These are phyloP conservation scores for Coleophora flavipennella DNA, from an alignment of 2,888 invertebrate species.

Conservation along the genomic window DNA sequence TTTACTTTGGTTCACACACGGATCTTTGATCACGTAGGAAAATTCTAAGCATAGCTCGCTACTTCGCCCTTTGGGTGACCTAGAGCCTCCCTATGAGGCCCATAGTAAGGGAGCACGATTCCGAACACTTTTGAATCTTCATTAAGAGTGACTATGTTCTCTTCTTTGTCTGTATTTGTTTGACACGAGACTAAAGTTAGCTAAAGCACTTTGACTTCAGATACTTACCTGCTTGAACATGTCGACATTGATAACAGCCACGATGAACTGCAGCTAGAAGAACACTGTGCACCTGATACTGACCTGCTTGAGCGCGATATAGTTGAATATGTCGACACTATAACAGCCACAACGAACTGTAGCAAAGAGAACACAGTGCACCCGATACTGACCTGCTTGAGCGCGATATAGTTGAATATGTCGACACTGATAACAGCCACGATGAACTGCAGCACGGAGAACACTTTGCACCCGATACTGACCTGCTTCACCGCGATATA, in stretches of 20 bases:
- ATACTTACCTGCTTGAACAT: conserved; percentile 71
- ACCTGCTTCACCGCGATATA: too few relatives aligned
- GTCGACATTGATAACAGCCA: conserved; percentile 74
- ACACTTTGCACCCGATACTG: conserved; percentile 70
- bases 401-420: conserved; percentile 75
- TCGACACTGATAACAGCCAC: conserved; percentile 75
- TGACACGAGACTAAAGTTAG: conserved; percentile 74
- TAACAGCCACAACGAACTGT: conserved; percentile 73
- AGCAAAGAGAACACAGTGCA: conserved; percentile 66
- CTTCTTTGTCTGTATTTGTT: too few relatives aligned
- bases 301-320: conserved; percentile 76
- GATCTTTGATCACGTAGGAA: too few relatives aligned
- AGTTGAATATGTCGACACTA: conserved; percentile 77
- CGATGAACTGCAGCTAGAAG: conserved; percentile 71
- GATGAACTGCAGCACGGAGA: conserved; percentile 72
- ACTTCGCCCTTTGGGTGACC: too few relatives aligned
- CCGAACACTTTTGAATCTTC: too few relatives aligned
- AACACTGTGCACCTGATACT: conserved; percentile 72
- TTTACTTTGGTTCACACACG: too few relatives aligned
- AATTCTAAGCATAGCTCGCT: too few relatives aligned
- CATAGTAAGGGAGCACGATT: too few relatives aligned
- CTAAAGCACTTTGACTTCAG: conserved; percentile 23
- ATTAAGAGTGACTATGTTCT: too few relatives aligned
- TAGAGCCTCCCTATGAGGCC: too few relatives aligned
- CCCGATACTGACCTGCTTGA: conserved; percentile 76